Evolutionary conservation across 2,797 vertebrate genomes (phyloP).

Genomic region (Gephyroberyx darwinii): DNA sequence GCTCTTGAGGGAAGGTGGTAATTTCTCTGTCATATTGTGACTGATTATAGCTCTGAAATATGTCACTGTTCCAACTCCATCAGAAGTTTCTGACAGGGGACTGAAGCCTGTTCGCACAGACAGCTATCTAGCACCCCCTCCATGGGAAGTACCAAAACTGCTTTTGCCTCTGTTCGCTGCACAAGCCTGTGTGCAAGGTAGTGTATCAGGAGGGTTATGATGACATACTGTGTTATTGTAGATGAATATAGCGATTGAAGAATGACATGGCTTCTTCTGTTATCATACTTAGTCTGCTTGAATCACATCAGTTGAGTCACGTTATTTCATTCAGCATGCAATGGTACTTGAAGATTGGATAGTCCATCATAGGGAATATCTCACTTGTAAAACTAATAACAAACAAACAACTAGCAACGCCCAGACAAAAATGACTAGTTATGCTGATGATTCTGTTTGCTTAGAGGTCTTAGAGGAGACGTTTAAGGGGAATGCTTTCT

Average conservation of each 20-base stretch:
- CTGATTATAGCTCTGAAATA: conserved; percentile 78
- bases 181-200: conserved; percentile 1
- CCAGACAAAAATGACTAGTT: conserved; percentile 20
- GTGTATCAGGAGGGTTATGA: conserved; percentile 37
- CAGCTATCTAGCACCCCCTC: conserved; percentile 61
- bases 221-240: background rate
- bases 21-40: conserved; percentile 79
- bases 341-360: conserved; percentile 34
- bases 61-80: conserved; percentile 75
- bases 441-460: background rate
- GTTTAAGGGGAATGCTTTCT: conserved; percentile 30
- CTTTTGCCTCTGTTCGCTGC: conserved; percentile 21
- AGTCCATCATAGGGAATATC: background rate
- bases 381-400: conserved; percentile 8
- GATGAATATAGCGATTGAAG: conserved; percentile 30
- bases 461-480: conserved; percentile 11
- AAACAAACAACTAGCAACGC: background rate
- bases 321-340: background rate
- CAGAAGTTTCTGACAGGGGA: conserved; percentile 74
- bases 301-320: conserved; percentile 7
- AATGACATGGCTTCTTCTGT: conserved; percentile 8
- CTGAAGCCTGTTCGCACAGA: conserved; percentile 61
- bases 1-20: conserved; percentile 76
- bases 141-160: conserved; percentile 47
- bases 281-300: conserved; percentile 33